phyloP scores from a whole-genome alignment of 2,113 vertebrate species.

The Phaethornis superciliosus region DNA sequence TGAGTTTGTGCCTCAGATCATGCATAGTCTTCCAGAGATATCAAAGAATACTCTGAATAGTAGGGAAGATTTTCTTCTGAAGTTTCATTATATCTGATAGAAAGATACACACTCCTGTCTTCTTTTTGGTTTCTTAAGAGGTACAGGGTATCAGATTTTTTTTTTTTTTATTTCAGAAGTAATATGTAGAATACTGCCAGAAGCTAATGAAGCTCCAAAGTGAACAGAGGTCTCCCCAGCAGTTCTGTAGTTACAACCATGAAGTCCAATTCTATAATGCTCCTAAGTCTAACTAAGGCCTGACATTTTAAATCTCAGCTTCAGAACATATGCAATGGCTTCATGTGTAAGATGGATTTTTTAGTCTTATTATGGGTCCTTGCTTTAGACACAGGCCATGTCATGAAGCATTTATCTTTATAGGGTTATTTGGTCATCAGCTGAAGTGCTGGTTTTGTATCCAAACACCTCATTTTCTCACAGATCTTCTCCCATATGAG shows the following conservation, averaged over 20 bases:
- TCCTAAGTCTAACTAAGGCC: not conserved
- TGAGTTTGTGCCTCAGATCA: not conserved
- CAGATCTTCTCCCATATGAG: rapidly evolving
- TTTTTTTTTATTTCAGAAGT: not conserved
- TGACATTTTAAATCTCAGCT: not conserved
- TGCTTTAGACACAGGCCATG: not conserved
- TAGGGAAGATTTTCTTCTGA: not conserved
- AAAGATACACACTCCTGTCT: not conserved
- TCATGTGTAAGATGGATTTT: not conserved
- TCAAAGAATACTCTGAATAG: not conserved
- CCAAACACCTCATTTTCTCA: not conserved
- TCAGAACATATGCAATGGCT: not conserved
- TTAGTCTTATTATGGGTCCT: not conserved
- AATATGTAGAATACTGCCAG: not conserved
- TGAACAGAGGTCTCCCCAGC: not conserved
- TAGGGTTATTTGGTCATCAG: not conserved
- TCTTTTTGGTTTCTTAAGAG: not conserved
- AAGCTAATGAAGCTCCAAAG: not conserved
- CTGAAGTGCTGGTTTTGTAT: not conserved
- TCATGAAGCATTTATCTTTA: rapidly evolving
- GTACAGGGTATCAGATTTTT: not conserved
- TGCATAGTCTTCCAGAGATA: not conserved
- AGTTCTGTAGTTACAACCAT: not conserved
- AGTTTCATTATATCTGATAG: not conserved
- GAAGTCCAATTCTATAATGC: not conserved